Evolutionary conservation across 1,140 invertebrate species (phyloP), one percentile per base, ranked within the genome.

Genomic region (Drosophila pectinifera): DNA sequence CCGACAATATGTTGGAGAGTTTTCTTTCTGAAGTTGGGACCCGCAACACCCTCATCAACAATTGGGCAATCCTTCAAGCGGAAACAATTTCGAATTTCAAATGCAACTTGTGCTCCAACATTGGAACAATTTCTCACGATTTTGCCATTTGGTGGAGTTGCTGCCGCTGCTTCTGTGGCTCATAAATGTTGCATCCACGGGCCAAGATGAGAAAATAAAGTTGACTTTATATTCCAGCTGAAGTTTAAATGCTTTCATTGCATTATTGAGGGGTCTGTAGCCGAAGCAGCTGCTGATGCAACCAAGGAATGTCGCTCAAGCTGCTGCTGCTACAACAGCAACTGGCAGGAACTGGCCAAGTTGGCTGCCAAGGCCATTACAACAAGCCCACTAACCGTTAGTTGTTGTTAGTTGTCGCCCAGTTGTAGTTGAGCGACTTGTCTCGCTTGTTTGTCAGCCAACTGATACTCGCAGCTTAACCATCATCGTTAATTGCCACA

Each of bases 241-340:
- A 65, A 75, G 53, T 83, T 72, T 76, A 68, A 86, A 88, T 86
- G 83, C 86, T 88, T 88, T 88, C 67, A 69, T 86, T 86, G 83
- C 83, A 86, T 86, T 86, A 86, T 86, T 86, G 84, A 88, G 57
- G 31, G 82, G 82, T 62, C 75, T 45, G 56, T 57, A 53, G 59
- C 77, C 43, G 53, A 24, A 54, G 55, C 26, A 34, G 61, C 56
- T 58, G 48, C 31, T 73, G 62, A 46, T 61, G 49, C 75, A 49
- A 72, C 64, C 64, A 41, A 59, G 53, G n/a, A n/a, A n/a, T 45
- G 56, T 57, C 46, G 59, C 77, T 43, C 46, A 24, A 54, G 55
- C 26, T 26, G 61, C 56, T 58, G 48, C 31, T 73, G 62, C 42
- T 61, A 43, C 75, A 49, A 72, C 64, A n/a, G n/a, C 64, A 41